phyloP scores from a whole-genome alignment of 2,113 vertebrate genomes.

The Melanotaenia duboulayi region DNA sequence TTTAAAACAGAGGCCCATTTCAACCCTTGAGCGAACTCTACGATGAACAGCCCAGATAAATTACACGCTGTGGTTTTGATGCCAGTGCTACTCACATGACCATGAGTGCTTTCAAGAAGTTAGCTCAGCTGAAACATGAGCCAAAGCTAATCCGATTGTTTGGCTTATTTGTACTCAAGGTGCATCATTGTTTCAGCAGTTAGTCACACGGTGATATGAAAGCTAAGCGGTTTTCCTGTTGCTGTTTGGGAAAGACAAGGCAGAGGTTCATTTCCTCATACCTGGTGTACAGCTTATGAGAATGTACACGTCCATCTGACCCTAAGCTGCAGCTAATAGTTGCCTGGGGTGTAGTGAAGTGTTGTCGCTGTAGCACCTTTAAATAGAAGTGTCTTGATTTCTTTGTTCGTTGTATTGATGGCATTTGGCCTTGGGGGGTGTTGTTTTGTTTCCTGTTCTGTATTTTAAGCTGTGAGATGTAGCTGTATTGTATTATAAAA shows the following conservation, averaged over 20 bases:
- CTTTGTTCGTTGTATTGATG: too few relatives aligned
- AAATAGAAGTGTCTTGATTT: too few relatives aligned
- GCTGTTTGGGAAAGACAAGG: conserved; percentile 13
- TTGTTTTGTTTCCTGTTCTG: too few relatives aligned
- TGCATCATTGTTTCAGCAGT: conserved; percentile 40
- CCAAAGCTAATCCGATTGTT: conserved; percentile 44
- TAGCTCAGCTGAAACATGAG: conserved; percentile 19
- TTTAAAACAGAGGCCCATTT: not conserved
- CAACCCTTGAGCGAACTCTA: not conserved
- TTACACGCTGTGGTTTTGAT: conserved; percentile 31
- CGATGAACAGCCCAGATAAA: conserved; percentile 28
- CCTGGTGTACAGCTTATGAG: conserved; percentile 12
- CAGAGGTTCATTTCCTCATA: conserved; percentile 32
- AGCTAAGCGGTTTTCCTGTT: conserved; percentile 1
- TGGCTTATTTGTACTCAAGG: conserved; percentile 39
- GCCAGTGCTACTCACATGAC: conserved; percentile 7
- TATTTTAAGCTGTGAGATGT: too few relatives aligned
- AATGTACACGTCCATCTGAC: not conserved
- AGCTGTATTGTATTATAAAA: too few relatives aligned
- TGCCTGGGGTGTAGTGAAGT: not conserved
- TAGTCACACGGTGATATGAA: conserved; percentile 24
- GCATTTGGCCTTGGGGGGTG: too few relatives aligned
- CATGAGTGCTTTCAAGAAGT: conserved; percentile 50
- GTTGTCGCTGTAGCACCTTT: conserved; percentile 5
- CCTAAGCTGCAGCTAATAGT: not conserved